Conservation (phyloP, 2,888 invertebrate species). For the Nudaria mundana region DNA sequence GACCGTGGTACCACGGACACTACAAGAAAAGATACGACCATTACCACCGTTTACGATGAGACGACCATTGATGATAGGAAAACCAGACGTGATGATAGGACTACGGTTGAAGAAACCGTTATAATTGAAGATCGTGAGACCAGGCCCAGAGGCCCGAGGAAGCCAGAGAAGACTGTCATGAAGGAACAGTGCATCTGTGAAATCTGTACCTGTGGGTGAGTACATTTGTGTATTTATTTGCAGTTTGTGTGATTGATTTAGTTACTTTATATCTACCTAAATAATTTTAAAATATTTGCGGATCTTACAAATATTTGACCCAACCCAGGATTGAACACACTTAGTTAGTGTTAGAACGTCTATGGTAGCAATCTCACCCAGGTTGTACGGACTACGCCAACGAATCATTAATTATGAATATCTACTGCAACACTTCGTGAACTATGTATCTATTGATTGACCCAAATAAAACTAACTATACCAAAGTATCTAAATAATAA, state of each 20-base stretch:
- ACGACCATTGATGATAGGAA: constrained; percentile 69
- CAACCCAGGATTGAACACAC: too few relatives aligned
- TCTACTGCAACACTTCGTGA: too few relatives aligned
- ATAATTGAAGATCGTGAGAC: constrained; percentile 56
- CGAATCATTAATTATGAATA: too few relatives aligned
- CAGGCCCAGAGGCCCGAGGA: constrained; percentile 66
- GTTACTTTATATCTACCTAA: background rate
- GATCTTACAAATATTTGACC: too few relatives aligned
- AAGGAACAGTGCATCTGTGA: constrained; percentile 94
- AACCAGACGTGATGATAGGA: constrained; percentile 72
- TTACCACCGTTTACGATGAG: constrained; percentile 73
- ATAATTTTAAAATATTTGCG: too few relatives aligned
- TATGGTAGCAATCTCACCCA: too few relatives aligned
- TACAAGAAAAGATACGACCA: constrained; percentile 63
- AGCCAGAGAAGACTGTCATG: constrained; percentile 62
- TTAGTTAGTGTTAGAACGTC: too few relatives aligned
- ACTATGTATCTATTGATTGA: too few relatives aligned
- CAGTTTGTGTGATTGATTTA: background rate
- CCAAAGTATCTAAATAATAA: too few relatives aligned
- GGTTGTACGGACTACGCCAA: too few relatives aligned
- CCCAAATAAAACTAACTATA: too few relatives aligned
- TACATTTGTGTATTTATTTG: constrained; percentile 28
- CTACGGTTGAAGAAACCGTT: constrained; percentile 57
- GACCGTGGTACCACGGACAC: constrained; percentile 75
- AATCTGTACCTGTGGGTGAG: constrained; percentile 95